Conservation (phyloP, 2,113 vertebrate genomes). For the Pimephales promelas region DNA sequence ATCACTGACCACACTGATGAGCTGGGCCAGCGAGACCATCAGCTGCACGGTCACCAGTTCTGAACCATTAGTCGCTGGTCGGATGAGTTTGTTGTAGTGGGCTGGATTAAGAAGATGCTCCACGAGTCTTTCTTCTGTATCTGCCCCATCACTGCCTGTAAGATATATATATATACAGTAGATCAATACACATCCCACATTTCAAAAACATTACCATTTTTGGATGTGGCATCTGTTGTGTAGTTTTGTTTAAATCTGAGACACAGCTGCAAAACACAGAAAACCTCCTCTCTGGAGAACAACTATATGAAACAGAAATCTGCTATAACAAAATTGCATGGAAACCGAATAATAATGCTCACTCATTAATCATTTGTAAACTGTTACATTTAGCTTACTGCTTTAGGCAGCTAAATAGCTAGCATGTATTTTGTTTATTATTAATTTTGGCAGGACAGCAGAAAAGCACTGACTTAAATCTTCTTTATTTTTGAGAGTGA, state of each 20-base stretch:
- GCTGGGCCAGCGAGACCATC: slow-evolving; percentile 94
- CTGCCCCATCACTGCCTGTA: slow-evolving; percentile 81
- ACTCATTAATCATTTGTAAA: too few species aligned
- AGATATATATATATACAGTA: not conserved
- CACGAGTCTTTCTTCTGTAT: slow-evolving; percentile 92
- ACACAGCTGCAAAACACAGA: slow-evolving; percentile 27
- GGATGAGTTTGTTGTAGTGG: slow-evolving; percentile 96
- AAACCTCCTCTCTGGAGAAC: slow-evolving; percentile 1
- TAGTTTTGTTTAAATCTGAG: slow-evolving; percentile 5
- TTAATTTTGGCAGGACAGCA: not conserved
- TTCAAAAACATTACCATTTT: not conserved
- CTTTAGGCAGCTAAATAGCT: too few species aligned
- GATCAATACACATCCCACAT: slow-evolving; percentile 3
- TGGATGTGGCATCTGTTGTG: not conserved
- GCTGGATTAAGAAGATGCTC: slow-evolving; percentile 90
- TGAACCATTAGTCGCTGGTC: slow-evolving; percentile 91
- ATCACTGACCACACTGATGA: slow-evolving; percentile 93
- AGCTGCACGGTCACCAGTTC: slow-evolving; percentile 93
- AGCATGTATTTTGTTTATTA: too few species aligned
- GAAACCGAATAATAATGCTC: not conserved
- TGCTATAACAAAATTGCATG: not conserved
- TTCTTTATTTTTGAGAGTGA: not conserved
- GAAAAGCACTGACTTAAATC: not conserved
- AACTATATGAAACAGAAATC: not conserved
- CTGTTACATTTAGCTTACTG: too few species aligned